phyloP scores from a whole-genome alignment of 2,113 vertebrate genomes.

The Sapajus apella region DNA sequence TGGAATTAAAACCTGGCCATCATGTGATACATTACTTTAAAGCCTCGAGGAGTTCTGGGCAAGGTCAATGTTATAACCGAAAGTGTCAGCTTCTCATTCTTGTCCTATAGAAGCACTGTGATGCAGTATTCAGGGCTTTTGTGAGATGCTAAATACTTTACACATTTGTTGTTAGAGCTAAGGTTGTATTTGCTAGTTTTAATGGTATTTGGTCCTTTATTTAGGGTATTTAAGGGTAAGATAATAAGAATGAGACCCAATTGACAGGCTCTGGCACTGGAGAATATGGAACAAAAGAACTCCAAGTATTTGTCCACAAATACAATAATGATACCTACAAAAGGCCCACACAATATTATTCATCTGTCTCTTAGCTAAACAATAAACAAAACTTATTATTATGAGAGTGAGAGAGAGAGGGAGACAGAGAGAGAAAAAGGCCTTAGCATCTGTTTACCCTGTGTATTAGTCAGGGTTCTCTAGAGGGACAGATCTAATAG shows the following conservation, averaged over 20 bases:
- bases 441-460: not conserved
- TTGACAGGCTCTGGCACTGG: not conserved
- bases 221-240: not conserved
- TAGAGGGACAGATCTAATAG: too few species aligned
- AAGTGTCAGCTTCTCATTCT: not conserved
- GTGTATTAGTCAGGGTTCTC: too few species aligned
- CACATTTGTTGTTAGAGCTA: not conserved
- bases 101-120: not conserved
- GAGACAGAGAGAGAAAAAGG: not conserved
- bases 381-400: not conserved
- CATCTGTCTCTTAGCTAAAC: not conserved
- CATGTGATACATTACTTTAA: not conserved
- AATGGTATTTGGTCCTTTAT: not conserved
- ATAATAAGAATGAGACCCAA: not conserved
- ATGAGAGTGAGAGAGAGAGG: not conserved
- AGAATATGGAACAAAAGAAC: not conserved
- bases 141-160: not conserved
- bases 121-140: not conserved
- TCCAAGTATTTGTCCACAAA: not conserved
- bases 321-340: not conserved
- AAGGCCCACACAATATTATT: not conserved
- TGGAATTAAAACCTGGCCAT: constrained; percentile 13
- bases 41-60: not conserved
- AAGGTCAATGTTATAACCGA: not conserved
- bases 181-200: not conserved